Base-by-base conservation (phyloP, 1,140 invertebrate genomes). In the Vanessa atalanta region DNA sequence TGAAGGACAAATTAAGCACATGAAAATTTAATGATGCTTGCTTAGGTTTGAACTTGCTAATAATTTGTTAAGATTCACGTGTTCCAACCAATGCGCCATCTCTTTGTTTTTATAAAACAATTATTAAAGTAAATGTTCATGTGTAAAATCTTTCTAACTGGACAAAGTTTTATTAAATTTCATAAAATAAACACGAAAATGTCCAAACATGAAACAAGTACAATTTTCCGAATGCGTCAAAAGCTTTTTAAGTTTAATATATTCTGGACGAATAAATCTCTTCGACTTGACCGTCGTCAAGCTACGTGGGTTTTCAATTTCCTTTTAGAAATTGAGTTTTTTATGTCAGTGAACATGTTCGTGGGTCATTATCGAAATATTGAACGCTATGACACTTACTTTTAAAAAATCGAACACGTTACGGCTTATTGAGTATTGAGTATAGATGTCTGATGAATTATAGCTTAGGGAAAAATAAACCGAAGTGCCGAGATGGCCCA, bases 241-340 rank as follows among this genome's bases (percentile, higher is more conserved):
- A 31, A 37, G 2, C 31, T 61, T 37, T 61, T 61, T 8, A 61
- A 61, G 26, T 61, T 61, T 61, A 61, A 61, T 61, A 37, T 61
- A 61, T 61, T 61, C 57, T 37, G 57, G 15, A 13, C 57, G 57
- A 31, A 6, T n/a, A 61, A 16, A 61, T 67, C 14, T 67, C 48
- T 66, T 53, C 51, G 51, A 53, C 37, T 43, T 66, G 65, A 31
- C 65, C 65, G 65, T 31, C 50, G 48, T 37, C 50, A n/a, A 55
- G 65, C 50, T 67, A 55, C 51, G 37, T 67, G 65, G 23, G 16
- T 67, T 55, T 55, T 53, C 65, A 67, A 67, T 67, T 67, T 67
- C 31, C 65, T 67, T 53, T 55, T 16, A 67, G 50, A 16, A 67
- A 55, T 67, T 43, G 51, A n/a, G 47, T 65, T 65, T 65, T 65